Percentiles rank a stretch among this genome's conserved stretches.
phyloP scores from a whole-genome alignment of 2,888 invertebrate genomes.

The Dascillus cervinus region DNA sequence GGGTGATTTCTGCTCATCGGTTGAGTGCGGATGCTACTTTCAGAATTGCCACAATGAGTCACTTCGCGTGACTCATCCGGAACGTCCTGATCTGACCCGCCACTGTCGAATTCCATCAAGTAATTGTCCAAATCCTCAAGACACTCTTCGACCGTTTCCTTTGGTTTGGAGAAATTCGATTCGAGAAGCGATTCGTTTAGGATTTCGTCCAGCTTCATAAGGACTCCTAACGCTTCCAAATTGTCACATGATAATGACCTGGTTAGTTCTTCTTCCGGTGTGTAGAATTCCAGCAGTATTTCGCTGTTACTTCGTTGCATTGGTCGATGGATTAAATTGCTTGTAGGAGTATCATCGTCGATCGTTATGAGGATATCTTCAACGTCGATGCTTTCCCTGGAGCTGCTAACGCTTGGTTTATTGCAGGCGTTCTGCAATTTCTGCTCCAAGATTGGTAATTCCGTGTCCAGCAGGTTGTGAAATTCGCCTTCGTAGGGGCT shows the following conservation, averaged over 20 bases:
- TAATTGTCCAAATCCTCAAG: constrained; percentile 49
- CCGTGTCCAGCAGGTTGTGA: constrained; percentile 36
- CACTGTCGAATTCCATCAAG: constrained; percentile 41
- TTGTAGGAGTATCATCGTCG: constrained; percentile 21
- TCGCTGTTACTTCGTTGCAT: constrained; percentile 9
- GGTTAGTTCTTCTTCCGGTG: constrained; percentile 2
- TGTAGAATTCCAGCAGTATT: constrained; percentile 10
- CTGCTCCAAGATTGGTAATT: constrained; percentile 35
- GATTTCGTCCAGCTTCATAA: constrained; percentile 53
- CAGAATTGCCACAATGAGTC: not conserved
- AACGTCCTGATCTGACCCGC: constrained; percentile 6
- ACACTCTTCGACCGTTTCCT: constrained; percentile 40
- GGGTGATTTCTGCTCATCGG: constrained; percentile 17
- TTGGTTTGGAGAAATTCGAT: not conserved
- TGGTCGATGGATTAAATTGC: constrained; percentile 1
- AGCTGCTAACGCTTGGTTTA: constrained; percentile 4
- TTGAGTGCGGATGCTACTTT: constrained; percentile 1
- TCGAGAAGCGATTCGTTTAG: constrained; percentile 49
- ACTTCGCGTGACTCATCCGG: not conserved
- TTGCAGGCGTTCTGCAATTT: constrained; percentile 30
- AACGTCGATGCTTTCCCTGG: constrained; percentile 27
- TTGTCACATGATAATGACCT: constrained; percentile 16
- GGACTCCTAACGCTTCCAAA: constrained; percentile 45
- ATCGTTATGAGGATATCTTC: constrained; percentile 38
- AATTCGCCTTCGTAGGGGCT: constrained; percentile 18